Evolutionary conservation across 2,797 vertebrate species (phyloP).

Genomic region (Oryzias sinensis): DNA sequence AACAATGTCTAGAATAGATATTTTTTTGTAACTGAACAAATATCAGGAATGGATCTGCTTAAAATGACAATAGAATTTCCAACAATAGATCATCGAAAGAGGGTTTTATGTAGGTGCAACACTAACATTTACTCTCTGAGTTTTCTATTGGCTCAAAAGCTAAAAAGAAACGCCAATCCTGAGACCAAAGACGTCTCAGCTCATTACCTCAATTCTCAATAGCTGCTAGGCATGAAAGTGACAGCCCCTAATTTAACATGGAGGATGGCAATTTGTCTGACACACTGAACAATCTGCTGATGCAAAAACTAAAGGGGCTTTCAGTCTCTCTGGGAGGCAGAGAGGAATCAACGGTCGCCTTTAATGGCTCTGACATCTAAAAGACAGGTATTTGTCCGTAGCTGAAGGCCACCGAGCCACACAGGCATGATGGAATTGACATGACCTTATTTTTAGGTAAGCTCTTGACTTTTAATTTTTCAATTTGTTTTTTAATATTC

Average conservation of each 20-base stretch:
- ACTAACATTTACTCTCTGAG: slow-evolving; percentile 20
- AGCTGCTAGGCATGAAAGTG: slow-evolving; percentile 64
- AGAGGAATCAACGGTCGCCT: slow-evolving; percentile 48
- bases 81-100: slow-evolving; percentile 11
- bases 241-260: slow-evolving; percentile 73
- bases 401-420: slow-evolving; percentile 41
- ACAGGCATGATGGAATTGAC: slow-evolving; percentile 18
- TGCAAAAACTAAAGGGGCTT: slow-evolving; percentile 72
- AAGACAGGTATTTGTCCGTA: slow-evolving; percentile 62
- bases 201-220: slow-evolving; percentile 65
- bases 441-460: slow-evolving; percentile 10
- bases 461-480: slow-evolving; percentile 17
- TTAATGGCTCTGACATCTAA: slow-evolving; percentile 59
- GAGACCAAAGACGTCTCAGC: slow-evolving; percentile 62
- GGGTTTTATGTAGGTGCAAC: slow-evolving; percentile 12
- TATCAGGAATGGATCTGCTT: no score
- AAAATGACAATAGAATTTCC: slow-evolving; percentile 1
- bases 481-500: not conserved
- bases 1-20: no score
- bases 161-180: slow-evolving; percentile 58
- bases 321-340: slow-evolving; percentile 62
- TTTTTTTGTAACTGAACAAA: no score
- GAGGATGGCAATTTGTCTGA: slow-evolving; percentile 74
- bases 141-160: slow-evolving; percentile 27
- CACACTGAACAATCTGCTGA: slow-evolving; percentile 71